Base-by-base conservation (phyloP, 2,113 vertebrate genomes). In the Megaceryle maxima region DNA sequence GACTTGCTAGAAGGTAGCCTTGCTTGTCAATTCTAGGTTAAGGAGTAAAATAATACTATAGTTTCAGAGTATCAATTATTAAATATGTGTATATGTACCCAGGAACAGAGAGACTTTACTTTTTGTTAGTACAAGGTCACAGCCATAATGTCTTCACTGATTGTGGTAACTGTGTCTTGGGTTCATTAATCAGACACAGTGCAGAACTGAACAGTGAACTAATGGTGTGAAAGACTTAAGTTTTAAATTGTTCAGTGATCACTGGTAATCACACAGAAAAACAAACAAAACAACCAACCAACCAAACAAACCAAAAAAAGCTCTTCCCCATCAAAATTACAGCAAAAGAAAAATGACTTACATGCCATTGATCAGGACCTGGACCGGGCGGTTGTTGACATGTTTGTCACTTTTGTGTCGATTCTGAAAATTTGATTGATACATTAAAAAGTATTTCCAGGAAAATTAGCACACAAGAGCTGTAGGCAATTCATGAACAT, bases 371-470 rank as follows among this genome's bases (percentile, higher is more conserved):
- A 98, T 93, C 75, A 99, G 98, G 88, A 99, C 97, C 43, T 98
- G 97, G 78, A 99, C 98, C 25, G 96, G 97, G 11, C 98, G 98
- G 96, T 99, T 99, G 96, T 99, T 99, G 96, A 99, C 99, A 0
- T 99, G 98, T 20, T 98, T 98, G 97, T 99, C 99, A 1, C 95
- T 99, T 97, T 87, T 98, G 93, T 99, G 99, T 72, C 99, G 98
- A 97, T 99, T 99, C 99, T 99, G 95, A 64, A 98, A 96, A 94
- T 84, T 64, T 21, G 22, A 92, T 91, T 43, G 95, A 43, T 35
- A 87, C 5, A 8, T 50, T 91, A 88, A 41, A 94, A 55, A 28
- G 60, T 73, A 72, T 50, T 59, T 50, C 53, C 60, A 81, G 46
- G 66, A 88, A 94, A 87, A 18, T 39, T 82, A 44, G 33, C 21